Evolutionary conservation across 2,888 invertebrate genomes (phyloP).

Genomic region (Metopia argyrocephala): DNA sequence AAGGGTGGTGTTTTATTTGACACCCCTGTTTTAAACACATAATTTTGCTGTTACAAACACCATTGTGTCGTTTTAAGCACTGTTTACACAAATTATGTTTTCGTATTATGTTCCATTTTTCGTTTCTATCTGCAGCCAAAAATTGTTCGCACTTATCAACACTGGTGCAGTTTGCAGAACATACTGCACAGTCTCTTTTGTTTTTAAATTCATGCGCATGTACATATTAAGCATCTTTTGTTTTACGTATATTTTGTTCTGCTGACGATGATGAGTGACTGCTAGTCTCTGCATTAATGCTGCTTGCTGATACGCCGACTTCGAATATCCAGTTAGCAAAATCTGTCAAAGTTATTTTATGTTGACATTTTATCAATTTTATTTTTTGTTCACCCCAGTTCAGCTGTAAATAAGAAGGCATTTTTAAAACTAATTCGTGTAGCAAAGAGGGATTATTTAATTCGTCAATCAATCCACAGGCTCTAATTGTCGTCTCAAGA

Average conservation of each 20-base stretch:
- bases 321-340: conserved; percentile 31
- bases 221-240: neutral
- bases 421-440: conserved; percentile 33
- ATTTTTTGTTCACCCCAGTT: conserved; percentile 15
- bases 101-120: conserved; percentile 29
- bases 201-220: neutral
- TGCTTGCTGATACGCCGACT: conserved; percentile 29
- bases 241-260: neutral
- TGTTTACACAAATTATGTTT: conserved; percentile 21
- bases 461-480: conserved; percentile 38
- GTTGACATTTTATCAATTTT: neutral
- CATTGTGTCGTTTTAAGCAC: conserved; percentile 16
- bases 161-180: conserved; percentile 1
- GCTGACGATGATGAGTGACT: neutral
- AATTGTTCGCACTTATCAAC: conserved; percentile 25
- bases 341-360: neutral
- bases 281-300: neutral
- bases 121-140: conserved; percentile 10
- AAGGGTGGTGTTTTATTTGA: conserved; percentile 38
- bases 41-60: conserved; percentile 10
- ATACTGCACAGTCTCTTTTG: neutral
- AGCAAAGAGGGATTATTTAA: conserved; percentile 38
- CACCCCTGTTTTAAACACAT: conserved; percentile 6
- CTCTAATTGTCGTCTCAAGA: conserved; percentile 24
- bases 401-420: conserved; percentile 19